Evolutionary conservation across 2,888 invertebrate species (phyloP).

Genomic region (Drosophila testacea): DNA sequence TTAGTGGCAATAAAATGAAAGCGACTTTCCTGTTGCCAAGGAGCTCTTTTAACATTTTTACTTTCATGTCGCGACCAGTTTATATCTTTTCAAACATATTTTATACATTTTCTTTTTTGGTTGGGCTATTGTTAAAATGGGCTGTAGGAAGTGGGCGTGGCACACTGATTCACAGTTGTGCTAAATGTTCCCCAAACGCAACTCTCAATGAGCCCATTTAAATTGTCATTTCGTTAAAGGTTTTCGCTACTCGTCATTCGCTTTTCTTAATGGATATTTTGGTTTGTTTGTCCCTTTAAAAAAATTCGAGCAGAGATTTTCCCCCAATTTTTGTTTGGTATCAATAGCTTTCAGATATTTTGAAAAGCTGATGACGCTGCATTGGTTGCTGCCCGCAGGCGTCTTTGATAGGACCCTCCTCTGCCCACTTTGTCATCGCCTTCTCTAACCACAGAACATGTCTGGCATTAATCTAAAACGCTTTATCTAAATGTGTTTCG

Average conservation of each 20-base stretch:
- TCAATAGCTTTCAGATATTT: constrained; percentile 59
- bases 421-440: background rate
- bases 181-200: constrained; percentile 62
- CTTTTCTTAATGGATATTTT: constrained; percentile 64
- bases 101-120: constrained; percentile 7
- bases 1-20: constrained; percentile 64
- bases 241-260: constrained; percentile 13
- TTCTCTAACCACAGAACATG: constrained; percentile 22
- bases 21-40: constrained; percentile 34
- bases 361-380: constrained; percentile 73
- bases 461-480: constrained; percentile 75
- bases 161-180: constrained; percentile 35
- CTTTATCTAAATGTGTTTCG: constrained; percentile 75
- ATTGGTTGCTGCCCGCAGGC: constrained; percentile 68
- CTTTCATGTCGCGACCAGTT: constrained; percentile 46
- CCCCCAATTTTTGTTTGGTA: constrained; percentile 1
- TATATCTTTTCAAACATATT: constrained; percentile 15
- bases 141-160: constrained; percentile 15
- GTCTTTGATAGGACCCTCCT: background rate
- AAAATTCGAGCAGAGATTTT: background rate
- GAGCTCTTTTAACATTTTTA: constrained; percentile 24
- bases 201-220: constrained; percentile 53
- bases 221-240: constrained; percentile 60
- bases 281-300: constrained; percentile 53
- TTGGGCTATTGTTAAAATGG: constrained; percentile 16